Evolutionary conservation across 1,140 invertebrate species (phyloP).

Genomic region (Leptinotarsa undecemlineata): DNA sequence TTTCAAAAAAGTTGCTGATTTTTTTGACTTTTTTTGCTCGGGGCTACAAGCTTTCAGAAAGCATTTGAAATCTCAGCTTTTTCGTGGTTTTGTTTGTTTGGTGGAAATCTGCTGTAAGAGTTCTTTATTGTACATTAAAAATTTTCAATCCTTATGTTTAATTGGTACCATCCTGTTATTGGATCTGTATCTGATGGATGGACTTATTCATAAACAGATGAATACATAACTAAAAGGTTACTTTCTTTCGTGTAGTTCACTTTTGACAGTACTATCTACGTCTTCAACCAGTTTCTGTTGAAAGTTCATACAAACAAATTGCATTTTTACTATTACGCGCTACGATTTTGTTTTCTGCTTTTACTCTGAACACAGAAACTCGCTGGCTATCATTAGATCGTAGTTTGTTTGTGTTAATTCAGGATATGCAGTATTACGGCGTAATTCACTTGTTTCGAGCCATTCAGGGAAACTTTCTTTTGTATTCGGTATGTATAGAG

Average conservation of each 20-base stretch:
- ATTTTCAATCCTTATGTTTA: too few relatives aligned
- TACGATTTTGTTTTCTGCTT: neutral
- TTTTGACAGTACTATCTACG: neutral
- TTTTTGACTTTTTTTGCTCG: too few relatives aligned
- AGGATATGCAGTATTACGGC: neutral
- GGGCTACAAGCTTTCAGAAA: too few relatives aligned
- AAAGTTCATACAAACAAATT: neutral
- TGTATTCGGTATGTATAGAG: too few relatives aligned
- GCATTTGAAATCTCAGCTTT: too few relatives aligned
- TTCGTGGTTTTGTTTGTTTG: too few relatives aligned
- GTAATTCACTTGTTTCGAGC: neutral
- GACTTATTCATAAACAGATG: neutral
- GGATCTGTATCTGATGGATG: neutral
- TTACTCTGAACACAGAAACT: neutral
- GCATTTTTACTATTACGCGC: neutral
- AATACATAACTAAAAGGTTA: neutral
- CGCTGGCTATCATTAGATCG: neutral
- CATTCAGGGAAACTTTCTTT: neutral
- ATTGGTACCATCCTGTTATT: too few relatives aligned
- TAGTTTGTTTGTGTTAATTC: neutral
- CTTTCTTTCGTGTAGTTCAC: neutral
- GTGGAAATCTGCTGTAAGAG: too few relatives aligned
- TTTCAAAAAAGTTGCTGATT: too few relatives aligned
- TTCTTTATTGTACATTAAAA: too few relatives aligned
- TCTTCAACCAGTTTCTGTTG: neutral